Percentiles rank a stretch among this genome's conserved stretches.
Evolutionary conservation across 2,113 vertebrate genomes (phyloP).

Genomic region (Asarcornis scutulata): DNA sequence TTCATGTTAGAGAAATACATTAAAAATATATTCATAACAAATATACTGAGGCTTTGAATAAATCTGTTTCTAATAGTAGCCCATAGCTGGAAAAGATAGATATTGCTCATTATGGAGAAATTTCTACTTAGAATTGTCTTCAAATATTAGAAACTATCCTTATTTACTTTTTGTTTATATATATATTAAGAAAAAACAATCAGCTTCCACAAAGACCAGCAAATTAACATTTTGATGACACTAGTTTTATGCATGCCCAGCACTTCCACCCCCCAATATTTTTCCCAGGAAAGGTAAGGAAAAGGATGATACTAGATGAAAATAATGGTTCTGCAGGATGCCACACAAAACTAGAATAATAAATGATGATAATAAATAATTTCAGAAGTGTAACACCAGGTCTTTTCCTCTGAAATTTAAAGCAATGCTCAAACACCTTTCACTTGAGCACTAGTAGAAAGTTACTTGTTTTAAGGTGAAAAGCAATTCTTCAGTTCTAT

Average conservation of each 20-base stretch:
- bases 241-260: not conserved
- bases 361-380: not conserved
- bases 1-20: conserved; percentile 55
- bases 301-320: not conserved
- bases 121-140: conserved; percentile 16
- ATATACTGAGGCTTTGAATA: conserved; percentile 31
- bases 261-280: not conserved
- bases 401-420: not conserved
- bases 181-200: not conserved
- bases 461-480: not conserved
- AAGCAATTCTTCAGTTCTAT: not conserved
- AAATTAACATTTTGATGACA: not conserved
- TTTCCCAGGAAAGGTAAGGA: not conserved
- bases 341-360: not conserved
- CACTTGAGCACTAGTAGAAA: not conserved
- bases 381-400: not conserved
- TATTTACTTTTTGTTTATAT: not conserved
- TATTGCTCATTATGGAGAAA: conserved; percentile 16
- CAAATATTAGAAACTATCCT: not conserved
- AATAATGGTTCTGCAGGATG: not conserved
- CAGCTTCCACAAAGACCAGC: not conserved
- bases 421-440: not conserved
- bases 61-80: conserved; percentile 56
- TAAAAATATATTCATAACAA: conserved; percentile 62
- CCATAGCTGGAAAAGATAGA: conserved; percentile 15